phyloP scores from a whole-genome alignment of 2,113 vertebrate genomes.

The Camelus dromedarius region DNA sequence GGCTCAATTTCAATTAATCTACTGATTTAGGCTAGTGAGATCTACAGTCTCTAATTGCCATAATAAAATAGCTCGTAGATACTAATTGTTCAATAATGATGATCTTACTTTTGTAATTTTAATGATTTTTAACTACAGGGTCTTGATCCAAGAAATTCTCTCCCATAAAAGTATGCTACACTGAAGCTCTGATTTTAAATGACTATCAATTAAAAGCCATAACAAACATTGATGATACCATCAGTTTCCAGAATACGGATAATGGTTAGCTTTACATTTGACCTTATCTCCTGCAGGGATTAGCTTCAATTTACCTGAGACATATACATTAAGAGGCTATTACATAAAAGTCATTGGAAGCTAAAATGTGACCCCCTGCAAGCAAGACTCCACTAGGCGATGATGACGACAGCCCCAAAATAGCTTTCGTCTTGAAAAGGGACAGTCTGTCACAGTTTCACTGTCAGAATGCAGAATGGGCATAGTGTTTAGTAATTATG shows the following conservation, averaged over 20 bases:
- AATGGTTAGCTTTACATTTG: background rate
- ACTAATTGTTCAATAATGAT: conserved; percentile 46
- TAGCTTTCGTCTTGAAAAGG: background rate
- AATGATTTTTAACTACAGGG: background rate
- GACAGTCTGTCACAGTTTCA: conserved; percentile 59
- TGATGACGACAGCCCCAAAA: background rate
- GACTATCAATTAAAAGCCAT: background rate
- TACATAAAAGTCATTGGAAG: conserved; percentile 68
- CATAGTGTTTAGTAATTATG: background rate
- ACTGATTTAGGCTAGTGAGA: conserved; percentile 66
- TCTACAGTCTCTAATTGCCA: conserved; percentile 66
- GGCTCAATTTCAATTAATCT: conserved; percentile 73
- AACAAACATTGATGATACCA: conserved; percentile 26
- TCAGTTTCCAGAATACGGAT: conserved; percentile 11
- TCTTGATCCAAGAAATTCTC: background rate
- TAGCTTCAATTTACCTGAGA: conserved; percentile 70
- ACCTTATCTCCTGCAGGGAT: conserved; percentile 65
- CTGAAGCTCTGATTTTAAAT: background rate
- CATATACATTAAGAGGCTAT: background rate
- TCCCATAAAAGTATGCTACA: background rate
- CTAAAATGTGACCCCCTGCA: conserved; percentile 52
- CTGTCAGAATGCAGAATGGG: background rate
- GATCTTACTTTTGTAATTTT: background rate
- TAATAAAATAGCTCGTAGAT: conserved; percentile 74
- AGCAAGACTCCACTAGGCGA: background rate